Base-by-base conservation (phyloP, 1,140 invertebrate species). In the Anoplolepis gracilipes region DNA sequence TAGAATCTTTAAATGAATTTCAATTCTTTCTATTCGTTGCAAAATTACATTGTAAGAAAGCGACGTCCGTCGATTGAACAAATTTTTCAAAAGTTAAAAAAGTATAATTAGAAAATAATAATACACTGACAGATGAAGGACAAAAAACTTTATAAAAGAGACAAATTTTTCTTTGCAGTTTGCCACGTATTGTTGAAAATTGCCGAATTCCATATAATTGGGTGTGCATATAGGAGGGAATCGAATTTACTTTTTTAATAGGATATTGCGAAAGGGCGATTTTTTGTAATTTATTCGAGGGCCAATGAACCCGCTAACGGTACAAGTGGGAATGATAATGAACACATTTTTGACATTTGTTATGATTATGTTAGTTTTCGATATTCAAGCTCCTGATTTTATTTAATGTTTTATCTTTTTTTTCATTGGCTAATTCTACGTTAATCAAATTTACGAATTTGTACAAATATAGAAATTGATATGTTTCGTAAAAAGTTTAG, bases 141-240 rank as follows among this genome's bases (percentile, higher is more conserved):
- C 46, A 39, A 39, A 25, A 73, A 76, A 79, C 67, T 69, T 30
- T 6, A 49, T 39, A 49, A 69, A 55, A 49, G 39, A 39, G 46
- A 42, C 67, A 22, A 55, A 62, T 46, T 46, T 33, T 69, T 67
- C 25, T 69, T 39, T 39, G 13, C 55, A 81, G 67, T 76, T 81
- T 70, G 67, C 81, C 70, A 87, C 57, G 77, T 89, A 72, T 88
- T 82, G 84, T 84, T 85, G 84, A 33, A 81, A 88, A 87, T 88
- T 85, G 65, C 22, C 65, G 53, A 22, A 28, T 73, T 73, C n/a
- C 78, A 46, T 39, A 73, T 30, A n/a, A 19, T 42, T 55, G 1
- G 49, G 25, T 42, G 2, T 25, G 13, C 33, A 2, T n/a, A 19
- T 22, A 19, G 11, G 4, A n/a, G 28, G 11, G 39, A 49, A 39